Base-by-base conservation (phyloP, 1,140 invertebrate genomes). In the Neelides sp. region DNA sequence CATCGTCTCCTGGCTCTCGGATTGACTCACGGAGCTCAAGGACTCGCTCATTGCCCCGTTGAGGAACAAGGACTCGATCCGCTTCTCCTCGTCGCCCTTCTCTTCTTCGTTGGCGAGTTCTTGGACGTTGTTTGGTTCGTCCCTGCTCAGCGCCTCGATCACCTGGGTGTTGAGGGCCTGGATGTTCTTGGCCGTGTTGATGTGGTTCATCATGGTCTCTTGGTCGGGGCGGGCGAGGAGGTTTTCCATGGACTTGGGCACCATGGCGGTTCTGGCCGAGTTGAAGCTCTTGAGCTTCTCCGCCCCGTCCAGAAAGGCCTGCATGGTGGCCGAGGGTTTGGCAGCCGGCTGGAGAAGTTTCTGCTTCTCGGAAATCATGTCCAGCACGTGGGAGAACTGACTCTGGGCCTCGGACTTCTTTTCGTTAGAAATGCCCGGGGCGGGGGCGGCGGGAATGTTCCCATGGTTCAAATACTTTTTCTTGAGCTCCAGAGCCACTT, bases 301-400 rank as follows among this genome's bases (percentile, higher is more conserved):
- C 0, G 71, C 68, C 4, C 70, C 70, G 52, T 77, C 71, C 1
- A 80, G 64, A 61, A 83, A 81, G 1, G 77, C 78, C 60, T 82
- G 78, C 80, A 84, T 83, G 17, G 77, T 76, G 1, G 80, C 75
- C 64, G 78, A 82, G 5, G 81, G 79, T 52, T 80, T 76, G 0
- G 79, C 72, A 0, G 85, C 82, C 0, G 85, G 83, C 66, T 87
- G 82, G 28, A 91, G 63, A 50, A 89, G 66, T 62, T 90, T 90
- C 63, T 92, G 87, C 58, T 85, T 82, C 63, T 90, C 85, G 1
- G 85, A 86, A 50, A 91, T 90, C 48, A 80, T 82, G 23, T 82
- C 83, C 30, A 85, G 77, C 54, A 90, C 79, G 39, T 77, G 83
- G 66, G 83, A 79, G 37, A 91, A 75, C 61, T 82, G 82, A 62